phyloP scores from a whole-genome alignment of 2,113 vertebrate genomes.

The Passer domesticus region DNA sequence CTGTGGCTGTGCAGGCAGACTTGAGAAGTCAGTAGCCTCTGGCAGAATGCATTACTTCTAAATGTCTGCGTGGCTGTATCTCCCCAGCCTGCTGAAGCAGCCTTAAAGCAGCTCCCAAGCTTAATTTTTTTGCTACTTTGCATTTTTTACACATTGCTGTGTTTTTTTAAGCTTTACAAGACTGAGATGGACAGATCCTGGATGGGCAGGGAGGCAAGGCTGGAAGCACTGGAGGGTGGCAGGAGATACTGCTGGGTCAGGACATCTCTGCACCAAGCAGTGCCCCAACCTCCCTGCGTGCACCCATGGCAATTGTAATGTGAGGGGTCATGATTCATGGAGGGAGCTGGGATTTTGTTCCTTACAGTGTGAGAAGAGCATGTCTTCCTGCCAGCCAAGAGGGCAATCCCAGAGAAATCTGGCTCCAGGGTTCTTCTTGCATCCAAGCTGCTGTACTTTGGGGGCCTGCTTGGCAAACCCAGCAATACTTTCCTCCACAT shows the following conservation, averaged over 20 bases:
- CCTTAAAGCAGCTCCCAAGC: not conserved
- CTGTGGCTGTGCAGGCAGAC: not conserved
- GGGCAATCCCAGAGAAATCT: not conserved
- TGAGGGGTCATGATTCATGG: not conserved
- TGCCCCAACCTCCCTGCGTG: not conserved
- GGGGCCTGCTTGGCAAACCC: not conserved
- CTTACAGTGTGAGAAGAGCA: rapidly evolving
- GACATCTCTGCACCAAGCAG: not conserved
- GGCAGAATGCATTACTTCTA: not conserved
- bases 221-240: not conserved
- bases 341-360: not conserved
- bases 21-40: not conserved
- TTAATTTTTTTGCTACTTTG: not conserved
- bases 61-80: not conserved
- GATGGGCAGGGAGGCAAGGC: not conserved
- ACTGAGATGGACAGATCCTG: not conserved
- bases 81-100: not conserved
- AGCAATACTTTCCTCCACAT: rapidly evolving
- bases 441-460: not conserved
- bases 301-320: rapidly evolving
- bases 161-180: not conserved
- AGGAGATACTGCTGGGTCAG: not conserved
- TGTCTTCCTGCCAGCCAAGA: not conserved
- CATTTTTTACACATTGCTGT: not conserved
- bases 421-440: not conserved